Evolutionary conservation across 2,888 invertebrate genomes (phyloP).

Genomic region (Agrochola circellaris): DNA sequence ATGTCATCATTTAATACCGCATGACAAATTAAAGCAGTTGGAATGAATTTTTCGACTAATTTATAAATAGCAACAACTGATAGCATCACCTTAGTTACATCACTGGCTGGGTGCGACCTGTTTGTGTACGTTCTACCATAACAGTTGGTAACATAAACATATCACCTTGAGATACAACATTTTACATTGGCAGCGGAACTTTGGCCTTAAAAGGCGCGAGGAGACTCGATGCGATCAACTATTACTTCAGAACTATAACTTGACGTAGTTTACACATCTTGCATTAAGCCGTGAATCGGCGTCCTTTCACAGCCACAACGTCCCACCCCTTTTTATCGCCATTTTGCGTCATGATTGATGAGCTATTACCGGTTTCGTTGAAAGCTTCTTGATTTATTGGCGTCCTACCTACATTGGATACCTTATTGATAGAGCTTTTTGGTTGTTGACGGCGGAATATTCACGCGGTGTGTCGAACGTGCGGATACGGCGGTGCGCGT

Average conservation of each 20-base stretch:
- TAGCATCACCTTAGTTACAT: constrained; percentile 83
- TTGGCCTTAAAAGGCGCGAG: constrained; percentile 58
- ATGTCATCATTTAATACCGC: constrained; percentile 70
- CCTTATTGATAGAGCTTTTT: constrained; percentile 53
- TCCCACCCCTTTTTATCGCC: constrained; percentile 72
- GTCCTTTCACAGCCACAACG: constrained; percentile 65
- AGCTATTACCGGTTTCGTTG: constrained; percentile 78
- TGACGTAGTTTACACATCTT: constrained; percentile 31
- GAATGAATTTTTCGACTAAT: constrained; percentile 69
- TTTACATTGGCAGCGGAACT: constrained; percentile 60
- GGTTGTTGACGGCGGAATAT: constrained; percentile 72
- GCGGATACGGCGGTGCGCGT: constrained; percentile 79
- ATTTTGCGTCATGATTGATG: constrained; percentile 84
- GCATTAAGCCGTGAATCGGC: constrained; percentile 60
- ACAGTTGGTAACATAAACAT: constrained; percentile 73
- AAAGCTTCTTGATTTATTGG: constrained; percentile 73
- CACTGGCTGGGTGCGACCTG: constrained; percentile 81
- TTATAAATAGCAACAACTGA: constrained; percentile 79
- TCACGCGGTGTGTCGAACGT: constrained; percentile 72
- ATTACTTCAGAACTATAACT: constrained; percentile 46
- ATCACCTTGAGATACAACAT: constrained; percentile 67
- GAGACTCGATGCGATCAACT: constrained; percentile 48
- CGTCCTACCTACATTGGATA: constrained; percentile 64
- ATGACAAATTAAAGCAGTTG: constrained; percentile 69
- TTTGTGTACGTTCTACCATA: constrained; percentile 79